Percentiles rank a stretch among this genome's conserved stretches.
Conservation (phyloP, 2,888 invertebrate species). For the Drosophila mercatorum region DNA sequence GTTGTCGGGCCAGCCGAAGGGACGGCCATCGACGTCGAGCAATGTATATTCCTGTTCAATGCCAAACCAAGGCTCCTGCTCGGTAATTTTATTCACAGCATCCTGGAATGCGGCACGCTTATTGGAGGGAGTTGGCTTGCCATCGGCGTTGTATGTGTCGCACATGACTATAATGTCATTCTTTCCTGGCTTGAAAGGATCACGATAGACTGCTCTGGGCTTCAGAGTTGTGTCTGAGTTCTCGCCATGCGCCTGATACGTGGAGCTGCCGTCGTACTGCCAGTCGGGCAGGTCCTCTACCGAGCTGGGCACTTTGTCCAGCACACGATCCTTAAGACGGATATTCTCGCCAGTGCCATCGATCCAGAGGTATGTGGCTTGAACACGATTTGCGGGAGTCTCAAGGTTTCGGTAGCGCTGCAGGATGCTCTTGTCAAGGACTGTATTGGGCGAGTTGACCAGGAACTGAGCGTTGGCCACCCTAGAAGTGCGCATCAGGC, state of each 20-base stretch:
- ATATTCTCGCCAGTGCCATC: conserved; percentile 90
- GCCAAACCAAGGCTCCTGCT: conserved; percentile 90
- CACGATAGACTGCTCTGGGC: conserved; percentile 91
- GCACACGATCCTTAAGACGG: conserved; percentile 89
- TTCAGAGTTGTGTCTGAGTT: conserved; percentile 91
- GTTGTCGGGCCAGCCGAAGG: conserved; percentile 90
- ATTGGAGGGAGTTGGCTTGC: conserved; percentile 85
- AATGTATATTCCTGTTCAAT: conserved; percentile 89
- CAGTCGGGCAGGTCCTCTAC: conserved; percentile 89
- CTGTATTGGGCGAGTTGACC: conserved; percentile 91
- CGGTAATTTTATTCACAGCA: conserved; percentile 86
- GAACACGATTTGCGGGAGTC: conserved; percentile 86
- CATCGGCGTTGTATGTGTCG: conserved; percentile 89
- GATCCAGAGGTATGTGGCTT: conserved; percentile 91
- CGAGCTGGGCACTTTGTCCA: conserved; percentile 88
- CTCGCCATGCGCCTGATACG: conserved; percentile 87
- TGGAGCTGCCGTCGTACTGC: conserved; percentile 91
- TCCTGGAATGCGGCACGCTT: conserved; percentile 85
- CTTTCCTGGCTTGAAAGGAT: conserved; percentile 90
- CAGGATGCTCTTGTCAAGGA: conserved; percentile 90
- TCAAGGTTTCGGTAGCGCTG: conserved; percentile 89
- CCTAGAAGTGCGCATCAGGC: conserved; percentile 60
- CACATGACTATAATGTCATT: conserved; percentile 91
- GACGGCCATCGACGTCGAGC: conserved; percentile 87
- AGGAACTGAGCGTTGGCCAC: conserved; percentile 61